Conservation (phyloP, 2,797 vertebrate genomes). For the Atherinosoma microstoma region DNA sequence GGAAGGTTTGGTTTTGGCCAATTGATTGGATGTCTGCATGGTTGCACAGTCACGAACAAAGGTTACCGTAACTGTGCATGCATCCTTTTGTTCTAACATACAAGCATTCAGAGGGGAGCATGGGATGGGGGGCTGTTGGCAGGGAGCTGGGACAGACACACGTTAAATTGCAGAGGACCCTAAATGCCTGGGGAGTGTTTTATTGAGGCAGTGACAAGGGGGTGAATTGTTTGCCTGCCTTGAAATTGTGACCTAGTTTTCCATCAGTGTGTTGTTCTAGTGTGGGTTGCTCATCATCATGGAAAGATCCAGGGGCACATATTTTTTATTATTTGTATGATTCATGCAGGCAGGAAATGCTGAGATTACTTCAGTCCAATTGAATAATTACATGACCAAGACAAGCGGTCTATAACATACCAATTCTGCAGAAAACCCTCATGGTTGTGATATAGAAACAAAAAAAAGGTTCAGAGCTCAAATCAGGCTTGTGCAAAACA, state of each 20-base stretch:
- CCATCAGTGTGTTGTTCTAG: conserved; percentile 58
- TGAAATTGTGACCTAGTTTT: conserved; percentile 74
- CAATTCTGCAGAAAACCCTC: conserved; percentile 46
- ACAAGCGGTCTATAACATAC: conserved; percentile 20
- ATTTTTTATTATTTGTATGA: conserved; percentile 48
- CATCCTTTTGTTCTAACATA: conserved; percentile 79
- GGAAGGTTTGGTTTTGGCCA: conserved; percentile 61
- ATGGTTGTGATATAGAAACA: conserved; percentile 43
- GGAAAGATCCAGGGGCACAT: conserved; percentile 53
- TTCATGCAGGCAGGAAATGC: conserved; percentile 55
- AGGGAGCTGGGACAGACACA: conserved; percentile 46
- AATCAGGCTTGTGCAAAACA: conserved; percentile 48
- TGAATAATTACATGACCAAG: conserved; percentile 62
- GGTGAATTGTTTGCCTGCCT: conserved; percentile 65
- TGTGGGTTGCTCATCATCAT: conserved; percentile 65
- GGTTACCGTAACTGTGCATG: conserved; percentile 81
- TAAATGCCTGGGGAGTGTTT: conserved; percentile 56
- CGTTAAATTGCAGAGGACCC: conserved; percentile 57
- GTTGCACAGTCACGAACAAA: conserved; percentile 85
- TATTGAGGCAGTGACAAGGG: conserved; percentile 54
- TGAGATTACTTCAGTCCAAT: conserved; percentile 52
- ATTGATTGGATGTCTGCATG: conserved; percentile 80
- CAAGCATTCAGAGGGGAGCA: conserved; percentile 66
- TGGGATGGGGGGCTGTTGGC: conserved; percentile 14
- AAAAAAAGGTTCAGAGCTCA: conserved; percentile 30